Percentiles rank a stretch among this genome's conserved stretches.
phyloP scores from a whole-genome alignment of 2,797 vertebrate genomes.

The Graptemys geographica region DNA sequence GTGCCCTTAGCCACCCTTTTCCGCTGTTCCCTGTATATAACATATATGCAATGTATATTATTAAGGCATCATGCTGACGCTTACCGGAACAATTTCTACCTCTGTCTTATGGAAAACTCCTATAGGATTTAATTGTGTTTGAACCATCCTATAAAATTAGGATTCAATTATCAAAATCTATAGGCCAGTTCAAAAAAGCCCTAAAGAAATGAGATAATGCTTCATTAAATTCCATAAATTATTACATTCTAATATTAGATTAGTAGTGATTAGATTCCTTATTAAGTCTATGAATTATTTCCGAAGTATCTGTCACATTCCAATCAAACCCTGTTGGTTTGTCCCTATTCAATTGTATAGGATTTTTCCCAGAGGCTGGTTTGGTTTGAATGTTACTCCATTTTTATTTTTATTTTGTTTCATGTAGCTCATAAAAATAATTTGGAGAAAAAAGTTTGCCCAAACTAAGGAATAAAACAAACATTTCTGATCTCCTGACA shows the following conservation, averaged over 20 bases:
- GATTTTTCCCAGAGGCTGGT: accelerated
- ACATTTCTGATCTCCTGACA: background rate
- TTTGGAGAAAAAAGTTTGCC: background rate
- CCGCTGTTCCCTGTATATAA: background rate
- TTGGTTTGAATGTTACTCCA: background rate
- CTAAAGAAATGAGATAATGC: background rate
- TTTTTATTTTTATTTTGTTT: background rate
- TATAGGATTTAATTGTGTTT: background rate
- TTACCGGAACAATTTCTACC: background rate
- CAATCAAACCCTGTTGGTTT: background rate
- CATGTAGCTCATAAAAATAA: background rate
- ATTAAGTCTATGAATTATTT: background rate
- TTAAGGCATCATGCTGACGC: background rate
- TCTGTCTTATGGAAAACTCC: background rate
- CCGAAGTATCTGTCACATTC: background rate
- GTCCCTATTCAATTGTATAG: background rate
- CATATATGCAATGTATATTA: background rate
- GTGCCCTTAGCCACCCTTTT: background rate
- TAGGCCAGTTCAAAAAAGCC: background rate
- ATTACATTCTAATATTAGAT: background rate
- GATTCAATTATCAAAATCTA: background rate
- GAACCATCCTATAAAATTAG: background rate
- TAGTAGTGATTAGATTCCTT: background rate
- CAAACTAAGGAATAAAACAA: background rate
- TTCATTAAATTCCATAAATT: background rate